Conservation (phyloP, 2,888 invertebrate genomes). For the Trachelus stipa region DNA sequence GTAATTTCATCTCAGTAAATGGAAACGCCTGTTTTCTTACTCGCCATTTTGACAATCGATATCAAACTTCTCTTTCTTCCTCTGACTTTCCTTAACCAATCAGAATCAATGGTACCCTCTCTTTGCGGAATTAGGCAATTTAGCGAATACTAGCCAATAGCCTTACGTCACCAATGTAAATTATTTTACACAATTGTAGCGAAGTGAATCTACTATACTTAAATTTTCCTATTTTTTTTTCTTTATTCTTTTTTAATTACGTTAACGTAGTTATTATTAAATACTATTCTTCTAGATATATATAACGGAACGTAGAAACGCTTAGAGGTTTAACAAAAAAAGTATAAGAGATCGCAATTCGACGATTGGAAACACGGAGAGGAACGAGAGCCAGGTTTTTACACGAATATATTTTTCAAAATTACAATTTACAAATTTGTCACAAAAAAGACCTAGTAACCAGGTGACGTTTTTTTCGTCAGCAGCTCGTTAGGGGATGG, state of each 20-base stretch:
- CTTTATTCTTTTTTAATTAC: slow-evolving; percentile 46
- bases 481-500: no score
- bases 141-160: slow-evolving; percentile 55
- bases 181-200: slow-evolving; percentile 46
- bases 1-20: not conserved
- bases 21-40: not conserved
- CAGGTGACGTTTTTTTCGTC: not conserved
- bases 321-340: slow-evolving; percentile 26
- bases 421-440: not conserved
- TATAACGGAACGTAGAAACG: slow-evolving; percentile 41
- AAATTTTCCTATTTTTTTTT: slow-evolving; percentile 25
- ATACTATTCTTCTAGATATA: slow-evolving; percentile 59
- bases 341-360: not conserved
- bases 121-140: slow-evolving; percentile 35
- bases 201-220: slow-evolving; percentile 28
- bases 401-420: not conserved
- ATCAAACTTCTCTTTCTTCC: not conserved
- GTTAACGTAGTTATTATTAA: slow-evolving; percentile 58
- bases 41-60: slow-evolving; percentile 1
- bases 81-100: not conserved
- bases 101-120: slow-evolving; percentile 8
- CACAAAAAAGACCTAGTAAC: not conserved
- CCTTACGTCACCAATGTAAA: slow-evolving; percentile 58
- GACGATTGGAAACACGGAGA: slow-evolving; percentile 1
- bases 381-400: slow-evolving; percentile 11